Evolutionary conservation across 1,140 invertebrate genomes (phyloP), one percentile per base, ranked within the genome.

Genomic region (Trachelipus rathkii): DNA sequence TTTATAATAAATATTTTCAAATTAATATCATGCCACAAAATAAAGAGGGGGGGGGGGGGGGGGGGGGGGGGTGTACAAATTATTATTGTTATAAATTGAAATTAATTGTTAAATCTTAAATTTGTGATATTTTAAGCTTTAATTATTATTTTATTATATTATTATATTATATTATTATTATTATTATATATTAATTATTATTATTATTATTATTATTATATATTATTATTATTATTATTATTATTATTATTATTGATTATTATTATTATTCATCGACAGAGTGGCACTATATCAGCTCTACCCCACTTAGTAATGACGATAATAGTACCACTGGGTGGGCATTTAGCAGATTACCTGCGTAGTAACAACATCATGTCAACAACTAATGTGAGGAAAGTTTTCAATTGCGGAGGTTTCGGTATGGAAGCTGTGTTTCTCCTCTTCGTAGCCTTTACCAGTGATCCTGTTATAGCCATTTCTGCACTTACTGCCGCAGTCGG

Each of bases 291-390:
- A 68, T 96, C 96, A 0, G 96, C 97, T 0, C 87, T 99, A 74
- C 98, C 97, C 2, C 98, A 99, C 87, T 87, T 99, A 77, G 89
- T 99, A 43, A 99, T 99, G 98, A 97, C 97, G 8, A 91, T 94
- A 46, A 91, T 99, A 72, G 98, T 99, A 66, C 96, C 97, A 0
- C 89, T 95, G 73, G 97, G 97, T 24, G 98, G 98, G 71, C 91
- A 98, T 85, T 85, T 99, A 80, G 98, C 97, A 2, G 98, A 99
- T 89, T 89, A 95, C 84, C 86, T 99, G 53, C 89, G 98, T 10
- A 94, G 92, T 83, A 92, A 92, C 79, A 93, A 92, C 74, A 93
- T 95, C 72, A 89, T 99, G 82, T 91, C 93, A 0, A 99, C 98
- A 0, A 99, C 98, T 0, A 93, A 93, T 83, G 98, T 99, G 4